A percentile compares a stretch with the other conserved stretches of the same genome.
phyloP scores from a whole-genome alignment of 2,797 vertebrate genomes.

The Poecile montanus region DNA sequence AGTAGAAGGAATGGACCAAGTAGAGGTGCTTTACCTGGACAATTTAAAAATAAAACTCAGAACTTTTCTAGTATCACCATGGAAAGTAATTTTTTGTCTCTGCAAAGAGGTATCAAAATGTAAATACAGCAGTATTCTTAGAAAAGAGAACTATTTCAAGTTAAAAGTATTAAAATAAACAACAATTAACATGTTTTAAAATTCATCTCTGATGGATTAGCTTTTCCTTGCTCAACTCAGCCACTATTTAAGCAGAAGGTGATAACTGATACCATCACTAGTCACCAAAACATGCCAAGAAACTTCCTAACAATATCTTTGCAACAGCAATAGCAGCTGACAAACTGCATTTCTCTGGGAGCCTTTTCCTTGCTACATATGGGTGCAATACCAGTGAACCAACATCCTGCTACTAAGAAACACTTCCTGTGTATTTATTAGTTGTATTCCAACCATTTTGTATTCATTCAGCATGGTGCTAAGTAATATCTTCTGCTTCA shows the following conservation, averaged over 20 bases:
- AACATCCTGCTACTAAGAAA: background rate
- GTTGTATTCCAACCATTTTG: background rate
- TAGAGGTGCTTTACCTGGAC: background rate
- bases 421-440: background rate
- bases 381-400: background rate
- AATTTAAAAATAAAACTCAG: slow-evolving; percentile 16
- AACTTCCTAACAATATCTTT: background rate
- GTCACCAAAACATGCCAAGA: background rate
- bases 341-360: background rate
- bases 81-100: slow-evolving; percentile 21
- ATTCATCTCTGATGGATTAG: slow-evolving; percentile 22
- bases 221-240: slow-evolving; percentile 16
- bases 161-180: slow-evolving; percentile 52
- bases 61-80: background rate
- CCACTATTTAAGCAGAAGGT: background rate
- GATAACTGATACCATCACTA: background rate
- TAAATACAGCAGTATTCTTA: slow-evolving; percentile 43
- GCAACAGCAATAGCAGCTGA: background rate
- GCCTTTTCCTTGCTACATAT: background rate
- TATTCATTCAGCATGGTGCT: background rate
- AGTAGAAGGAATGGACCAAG: background rate
- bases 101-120: slow-evolving; percentile 52
- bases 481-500: background rate
- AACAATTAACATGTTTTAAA: slow-evolving; percentile 28
- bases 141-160: slow-evolving; percentile 33